phyloP scores from a whole-genome alignment of 1,140 invertebrate genomes.

The Sycobia sp. region DNA sequence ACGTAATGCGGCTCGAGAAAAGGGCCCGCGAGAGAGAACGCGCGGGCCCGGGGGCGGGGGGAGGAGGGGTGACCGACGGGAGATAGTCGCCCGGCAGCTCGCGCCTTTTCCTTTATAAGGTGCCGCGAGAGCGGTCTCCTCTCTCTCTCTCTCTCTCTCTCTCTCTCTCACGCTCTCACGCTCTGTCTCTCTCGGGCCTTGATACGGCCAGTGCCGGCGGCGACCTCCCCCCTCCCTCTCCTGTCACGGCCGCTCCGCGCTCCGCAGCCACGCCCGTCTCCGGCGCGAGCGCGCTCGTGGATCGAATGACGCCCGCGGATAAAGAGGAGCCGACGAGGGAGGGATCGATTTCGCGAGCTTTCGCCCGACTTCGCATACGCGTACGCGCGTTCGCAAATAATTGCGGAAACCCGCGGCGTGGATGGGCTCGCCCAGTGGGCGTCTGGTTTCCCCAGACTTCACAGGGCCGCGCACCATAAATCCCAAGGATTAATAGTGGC shows the following conservation, averaged over 20 bases:
- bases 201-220: too few relatives aligned
- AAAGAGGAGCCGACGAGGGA: constrained; percentile 7
- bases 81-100: constrained; percentile 5
- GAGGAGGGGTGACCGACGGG: not conserved
- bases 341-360: too few relatives aligned
- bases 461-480: not conserved
- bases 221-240: too few relatives aligned
- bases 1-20: too few relatives aligned
- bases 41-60: constrained; percentile 6
- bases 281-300: not conserved
- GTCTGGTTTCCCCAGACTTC: not conserved
- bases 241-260: too few relatives aligned
- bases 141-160: too few relatives aligned
- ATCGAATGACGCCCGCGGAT: not conserved
- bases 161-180: too few relatives aligned
- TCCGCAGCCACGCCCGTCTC: too few relatives aligned
- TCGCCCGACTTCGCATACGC: too few relatives aligned
- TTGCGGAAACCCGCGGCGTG: too few relatives aligned
- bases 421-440: not conserved
- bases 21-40: constrained; percentile 43
- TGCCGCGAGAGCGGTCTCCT: constrained; percentile 21
- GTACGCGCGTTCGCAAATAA: too few relatives aligned
- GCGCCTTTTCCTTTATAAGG: constrained; percentile 26
- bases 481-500: not conserved
- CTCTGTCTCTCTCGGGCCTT: too few relatives aligned